Evolutionary conservation across 2,888 invertebrate species (phyloP).

Genomic region (Prenolepis imparis): DNA sequence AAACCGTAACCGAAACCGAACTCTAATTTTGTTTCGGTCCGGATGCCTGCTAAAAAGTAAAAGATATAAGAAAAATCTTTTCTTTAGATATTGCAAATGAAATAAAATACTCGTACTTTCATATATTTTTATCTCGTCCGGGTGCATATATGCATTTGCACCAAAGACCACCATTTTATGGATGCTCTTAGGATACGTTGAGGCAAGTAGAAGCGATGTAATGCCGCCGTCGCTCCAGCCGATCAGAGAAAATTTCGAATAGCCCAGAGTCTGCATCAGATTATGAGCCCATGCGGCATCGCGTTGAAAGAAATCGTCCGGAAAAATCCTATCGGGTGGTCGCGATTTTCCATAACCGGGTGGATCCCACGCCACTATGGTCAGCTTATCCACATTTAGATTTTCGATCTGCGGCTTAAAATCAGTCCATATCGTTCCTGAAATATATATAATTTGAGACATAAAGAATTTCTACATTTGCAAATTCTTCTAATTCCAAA

Average conservation of each 20-base stretch:
- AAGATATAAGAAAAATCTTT: background rate
- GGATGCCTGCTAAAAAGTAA: too few species aligned
- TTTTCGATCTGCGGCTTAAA: slow-evolving; percentile 92
- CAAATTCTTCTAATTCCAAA: background rate
- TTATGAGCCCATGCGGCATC: slow-evolving; percentile 91
- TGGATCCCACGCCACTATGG: slow-evolving; percentile 93
- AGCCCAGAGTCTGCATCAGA: slow-evolving; percentile 91
- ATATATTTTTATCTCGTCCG: slow-evolving; percentile 89
- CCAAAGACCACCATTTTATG: slow-evolving; percentile 93
- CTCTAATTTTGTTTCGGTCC: too few species aligned
- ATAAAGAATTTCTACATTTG: background rate
- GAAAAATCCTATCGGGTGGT: slow-evolving; percentile 92
- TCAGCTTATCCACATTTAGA: slow-evolving; percentile 89
- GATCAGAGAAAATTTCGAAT: slow-evolving; percentile 91
- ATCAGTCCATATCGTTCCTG: slow-evolving; percentile 93
- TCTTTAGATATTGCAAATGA: background rate
- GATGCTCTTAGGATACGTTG: slow-evolving; percentile 89
- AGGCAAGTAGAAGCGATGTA: slow-evolving; percentile 92
- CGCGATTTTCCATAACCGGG: slow-evolving; percentile 95
- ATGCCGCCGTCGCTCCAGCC: slow-evolving; percentile 98
- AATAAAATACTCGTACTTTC: slow-evolving; percentile 87
- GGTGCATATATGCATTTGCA: slow-evolving; percentile 91
- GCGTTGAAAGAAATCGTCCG: slow-evolving; percentile 90
- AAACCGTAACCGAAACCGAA: too few species aligned
- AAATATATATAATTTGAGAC: slow-evolving; percentile 36